Evolutionary conservation across 2,888 invertebrate species (phyloP).

Genomic region (Drosophila nigritarsus): DNA sequence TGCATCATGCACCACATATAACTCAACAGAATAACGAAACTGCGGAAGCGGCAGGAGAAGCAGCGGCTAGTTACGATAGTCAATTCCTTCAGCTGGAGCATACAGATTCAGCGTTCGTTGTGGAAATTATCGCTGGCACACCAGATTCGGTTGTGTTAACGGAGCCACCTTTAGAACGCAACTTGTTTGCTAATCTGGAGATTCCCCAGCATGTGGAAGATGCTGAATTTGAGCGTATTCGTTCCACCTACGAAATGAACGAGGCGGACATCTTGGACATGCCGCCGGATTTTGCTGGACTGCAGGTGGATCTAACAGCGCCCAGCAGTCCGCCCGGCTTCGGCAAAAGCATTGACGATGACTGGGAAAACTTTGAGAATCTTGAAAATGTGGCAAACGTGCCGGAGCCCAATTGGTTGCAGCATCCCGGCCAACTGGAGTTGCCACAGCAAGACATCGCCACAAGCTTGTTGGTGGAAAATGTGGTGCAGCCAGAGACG

Average conservation of each 20-base stretch:
- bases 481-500: conserved; percentile 35
- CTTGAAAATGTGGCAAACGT: conserved; percentile 46
- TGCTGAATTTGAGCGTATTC: conserved; percentile 67
- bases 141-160: conserved; percentile 37
- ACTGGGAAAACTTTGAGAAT: conserved; percentile 76
- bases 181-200: conserved; percentile 62
- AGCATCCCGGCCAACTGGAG: conserved; percentile 46
- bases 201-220: conserved; percentile 43
- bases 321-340: conserved; percentile 66
- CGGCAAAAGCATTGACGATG: conserved; percentile 80
- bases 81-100: conserved; percentile 33
- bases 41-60: not conserved
- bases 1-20: conserved; percentile 40
- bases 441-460: conserved; percentile 21
- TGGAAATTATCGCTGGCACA: conserved; percentile 69
- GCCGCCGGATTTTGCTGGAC: conserved; percentile 35
- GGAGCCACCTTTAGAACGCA: conserved; percentile 15
- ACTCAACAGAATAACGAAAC: not conserved
- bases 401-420: conserved; percentile 54
- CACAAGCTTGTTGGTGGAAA: conserved; percentile 20
- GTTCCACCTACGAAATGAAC: conserved; percentile 74
- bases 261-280: conserved; percentile 76
- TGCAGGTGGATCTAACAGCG: conserved; percentile 18
- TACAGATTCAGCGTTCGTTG: conserved; percentile 51
- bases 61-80: not conserved